Evolutionary conservation across 2,888 invertebrate genomes (phyloP).

Genomic region (Leptothorax acervorum): DNA sequence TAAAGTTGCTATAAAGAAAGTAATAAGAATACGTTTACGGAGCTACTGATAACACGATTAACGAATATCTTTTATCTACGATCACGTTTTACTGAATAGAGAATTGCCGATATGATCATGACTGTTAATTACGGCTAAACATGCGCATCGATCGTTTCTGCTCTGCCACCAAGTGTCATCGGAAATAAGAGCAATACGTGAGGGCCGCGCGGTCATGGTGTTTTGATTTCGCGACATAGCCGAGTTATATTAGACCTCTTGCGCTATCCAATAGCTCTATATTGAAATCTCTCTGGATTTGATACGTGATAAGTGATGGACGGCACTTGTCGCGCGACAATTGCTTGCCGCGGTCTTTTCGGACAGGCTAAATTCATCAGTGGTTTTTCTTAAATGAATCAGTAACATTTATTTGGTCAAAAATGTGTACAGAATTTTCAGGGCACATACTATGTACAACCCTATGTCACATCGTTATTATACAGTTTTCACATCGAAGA

Average conservation of each 20-base stretch:
- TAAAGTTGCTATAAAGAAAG: neutral
- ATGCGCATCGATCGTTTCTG: conserved; percentile 37
- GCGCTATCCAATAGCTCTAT: conserved; percentile 28
- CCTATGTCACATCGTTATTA: neutral
- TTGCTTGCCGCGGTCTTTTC: neutral
- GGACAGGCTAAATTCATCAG: neutral
- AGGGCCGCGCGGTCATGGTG: conserved; percentile 69
- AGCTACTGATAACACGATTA: neutral
- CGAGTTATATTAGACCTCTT: neutral
- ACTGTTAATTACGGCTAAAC: conserved; percentile 40
- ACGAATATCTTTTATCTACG: conserved; percentile 1
- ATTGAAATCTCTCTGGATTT: neutral
- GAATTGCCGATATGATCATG: neutral
- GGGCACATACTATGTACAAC: conserved; percentile 6
- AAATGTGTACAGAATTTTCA: conserved; percentile 22
- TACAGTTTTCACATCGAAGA: neutral
- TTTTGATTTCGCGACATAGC: conserved; percentile 74
- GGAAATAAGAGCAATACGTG: conserved; percentile 77
- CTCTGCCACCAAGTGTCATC: conserved; percentile 21
- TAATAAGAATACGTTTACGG: neutral
- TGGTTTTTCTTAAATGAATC: neutral
- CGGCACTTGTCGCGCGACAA: neutral
- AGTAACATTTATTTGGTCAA: conserved; percentile 4
- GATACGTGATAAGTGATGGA: neutral
- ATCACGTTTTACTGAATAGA: neutral